Conservation (phyloP, 2,113 vertebrate genomes). For the Pantherophis guttatus region DNA sequence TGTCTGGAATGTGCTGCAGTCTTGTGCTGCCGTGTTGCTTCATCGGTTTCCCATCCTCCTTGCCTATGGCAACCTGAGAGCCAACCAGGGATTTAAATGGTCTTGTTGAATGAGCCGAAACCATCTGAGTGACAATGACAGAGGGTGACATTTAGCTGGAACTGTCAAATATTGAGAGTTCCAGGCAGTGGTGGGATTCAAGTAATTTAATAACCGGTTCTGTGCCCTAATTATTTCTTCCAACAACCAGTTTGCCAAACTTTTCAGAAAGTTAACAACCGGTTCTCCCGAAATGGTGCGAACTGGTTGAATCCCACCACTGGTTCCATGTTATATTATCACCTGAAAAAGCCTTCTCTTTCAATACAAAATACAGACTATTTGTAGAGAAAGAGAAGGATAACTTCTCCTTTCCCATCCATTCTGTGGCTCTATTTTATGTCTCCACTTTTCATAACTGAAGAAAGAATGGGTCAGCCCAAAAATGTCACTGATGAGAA, state of each 20-base stretch:
- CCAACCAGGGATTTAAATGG: neutral
- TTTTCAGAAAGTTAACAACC: too few relatives aligned
- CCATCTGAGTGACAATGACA: neutral
- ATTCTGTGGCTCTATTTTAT: neutral
- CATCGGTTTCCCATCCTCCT: too few relatives aligned
- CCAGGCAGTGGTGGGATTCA: too few relatives aligned
- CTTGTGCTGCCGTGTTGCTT: too few relatives aligned
- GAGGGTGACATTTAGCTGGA: neutral
- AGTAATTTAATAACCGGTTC: too few relatives aligned
- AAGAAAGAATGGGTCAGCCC: neutral
- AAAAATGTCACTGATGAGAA: neutral
- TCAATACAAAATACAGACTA: neutral
- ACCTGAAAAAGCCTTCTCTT: neutral
- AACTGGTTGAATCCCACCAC: too few relatives aligned
- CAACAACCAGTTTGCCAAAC: too few relatives aligned
- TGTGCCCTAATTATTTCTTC: too few relatives aligned
- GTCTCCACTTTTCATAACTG: neutral
- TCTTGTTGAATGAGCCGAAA: neutral
- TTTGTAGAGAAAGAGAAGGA: neutral
- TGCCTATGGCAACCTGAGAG: too few relatives aligned
- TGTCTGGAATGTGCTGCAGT: too few relatives aligned
- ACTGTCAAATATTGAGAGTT: neutral
- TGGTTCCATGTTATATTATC: neutral
- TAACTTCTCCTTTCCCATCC: neutral
- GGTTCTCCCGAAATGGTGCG: too few relatives aligned